Conservation (phyloP, 2,797 vertebrate genomes). For the Rhodeus uyekii region DNA sequence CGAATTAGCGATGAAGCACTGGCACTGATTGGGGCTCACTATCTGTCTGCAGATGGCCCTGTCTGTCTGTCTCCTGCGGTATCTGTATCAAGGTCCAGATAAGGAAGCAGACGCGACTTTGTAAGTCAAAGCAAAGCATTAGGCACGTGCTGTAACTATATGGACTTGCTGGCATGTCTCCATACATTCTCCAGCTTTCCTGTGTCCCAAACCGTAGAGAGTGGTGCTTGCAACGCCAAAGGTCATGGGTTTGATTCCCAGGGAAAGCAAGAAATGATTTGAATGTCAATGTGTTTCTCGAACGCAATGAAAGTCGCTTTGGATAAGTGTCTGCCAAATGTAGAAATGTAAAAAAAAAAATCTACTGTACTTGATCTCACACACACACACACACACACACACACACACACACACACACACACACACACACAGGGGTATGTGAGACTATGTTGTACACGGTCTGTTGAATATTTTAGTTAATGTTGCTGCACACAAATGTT, state of each 20-base stretch:
- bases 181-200: too few species aligned
- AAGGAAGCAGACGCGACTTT: background rate
- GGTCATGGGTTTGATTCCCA: too few species aligned
- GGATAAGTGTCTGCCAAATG: too few species aligned
- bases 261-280: too few species aligned
- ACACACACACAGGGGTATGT: background rate
- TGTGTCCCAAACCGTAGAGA: too few species aligned
- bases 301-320: too few species aligned
- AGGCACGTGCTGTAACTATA: background rate
- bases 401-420: background rate
- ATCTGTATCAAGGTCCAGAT: constrained; percentile 16
- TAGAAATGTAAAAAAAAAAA: too few species aligned
- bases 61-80: constrained; percentile 19
- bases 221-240: too few species aligned
- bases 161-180: background rate
- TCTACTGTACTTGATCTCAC: background rate
- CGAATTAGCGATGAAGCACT: background rate
- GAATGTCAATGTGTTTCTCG: too few species aligned
- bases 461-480: constrained; percentile 1
- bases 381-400: accelerated
- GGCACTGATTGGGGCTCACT: background rate
- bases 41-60: constrained; percentile 14
- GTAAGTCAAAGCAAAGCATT: constrained; percentile 14
- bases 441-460: background rate
- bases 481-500: background rate